A percentile compares a stretch with the other conserved stretches of the same genome.
Evolutionary conservation across 2,113 vertebrate genomes (phyloP).

Genomic region (Ceratotherium simum): DNA sequence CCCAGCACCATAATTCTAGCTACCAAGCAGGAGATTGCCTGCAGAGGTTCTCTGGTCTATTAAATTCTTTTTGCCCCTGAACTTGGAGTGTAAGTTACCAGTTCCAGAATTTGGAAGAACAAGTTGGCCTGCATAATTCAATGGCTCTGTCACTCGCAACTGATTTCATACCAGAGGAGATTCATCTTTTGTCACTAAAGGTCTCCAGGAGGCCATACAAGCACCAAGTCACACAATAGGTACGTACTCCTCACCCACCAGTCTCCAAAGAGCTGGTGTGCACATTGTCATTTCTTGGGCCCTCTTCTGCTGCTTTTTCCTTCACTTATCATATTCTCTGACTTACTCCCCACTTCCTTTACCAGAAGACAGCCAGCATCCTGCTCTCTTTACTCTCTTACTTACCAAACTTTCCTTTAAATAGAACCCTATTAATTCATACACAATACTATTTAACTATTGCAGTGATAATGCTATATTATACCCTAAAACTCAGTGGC

Average conservation of each 20-base stretch:
- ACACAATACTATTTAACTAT: not conserved
- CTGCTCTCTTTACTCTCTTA: not conserved
- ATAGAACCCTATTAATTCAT: not conserved
- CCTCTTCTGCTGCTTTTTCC: not conserved
- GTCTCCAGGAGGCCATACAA: not conserved
- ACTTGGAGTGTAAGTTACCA: slow-evolving; percentile 28
- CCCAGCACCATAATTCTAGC: slow-evolving; percentile 1
- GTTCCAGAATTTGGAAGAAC: not conserved
- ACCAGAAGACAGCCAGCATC: not conserved
- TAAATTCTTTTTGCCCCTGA: not conserved
- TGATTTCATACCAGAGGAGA: not conserved
- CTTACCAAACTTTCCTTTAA: not conserved
- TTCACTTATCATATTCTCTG: not conserved
- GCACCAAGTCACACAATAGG: not conserved
- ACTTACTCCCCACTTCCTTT: not conserved
- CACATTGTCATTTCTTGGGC: not conserved
- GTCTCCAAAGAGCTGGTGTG: not conserved
- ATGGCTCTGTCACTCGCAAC: not conserved
- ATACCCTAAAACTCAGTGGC: not conserved
- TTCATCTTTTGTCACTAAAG: not conserved
- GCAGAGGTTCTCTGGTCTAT: not conserved
- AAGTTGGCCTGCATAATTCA: not conserved
- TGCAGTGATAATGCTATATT: not conserved
- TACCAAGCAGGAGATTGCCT: not conserved
- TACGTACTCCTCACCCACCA: not conserved